phyloP scores from a whole-genome alignment of 2,113 vertebrate species.

The Jaculus jaculus region DNA sequence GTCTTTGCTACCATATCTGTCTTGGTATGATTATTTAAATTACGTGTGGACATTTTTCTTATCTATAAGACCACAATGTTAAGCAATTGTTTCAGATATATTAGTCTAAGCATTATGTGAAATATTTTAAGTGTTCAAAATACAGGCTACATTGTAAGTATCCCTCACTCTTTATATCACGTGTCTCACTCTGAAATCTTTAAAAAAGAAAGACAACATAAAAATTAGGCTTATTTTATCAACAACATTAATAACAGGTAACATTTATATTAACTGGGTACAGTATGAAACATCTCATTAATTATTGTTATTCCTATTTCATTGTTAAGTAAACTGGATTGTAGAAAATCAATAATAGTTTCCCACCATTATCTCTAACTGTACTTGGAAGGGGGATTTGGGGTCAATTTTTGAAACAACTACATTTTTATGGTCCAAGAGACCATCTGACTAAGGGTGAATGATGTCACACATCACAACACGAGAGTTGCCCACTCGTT shows the following conservation, averaged over 20 bases:
- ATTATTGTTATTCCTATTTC: neutral
- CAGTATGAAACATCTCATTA: neutral
- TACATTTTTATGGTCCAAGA: neutral
- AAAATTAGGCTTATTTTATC: neutral
- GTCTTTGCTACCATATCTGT: neutral
- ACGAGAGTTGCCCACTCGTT: neutral
- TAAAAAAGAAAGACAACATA: neutral
- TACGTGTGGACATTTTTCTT: neutral
- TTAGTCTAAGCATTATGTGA: neutral
- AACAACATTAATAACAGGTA: neutral
- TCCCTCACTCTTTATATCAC: neutral
- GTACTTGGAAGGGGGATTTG: neutral
- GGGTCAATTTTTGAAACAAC: neutral
- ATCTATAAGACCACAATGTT: neutral
- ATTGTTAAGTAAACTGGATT: neutral
- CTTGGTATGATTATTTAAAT: neutral
- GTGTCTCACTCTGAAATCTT: neutral
- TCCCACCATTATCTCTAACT: neutral
- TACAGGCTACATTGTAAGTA: neutral
- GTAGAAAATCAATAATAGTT: neutral
- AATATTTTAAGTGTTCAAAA: neutral
- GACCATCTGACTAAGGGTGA: neutral
- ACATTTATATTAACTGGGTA: neutral
- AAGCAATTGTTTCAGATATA: neutral
- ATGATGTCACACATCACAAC: neutral